phyloP scores from a whole-genome alignment of 2,113 vertebrate species.

The Stictonetta naevosa region DNA sequence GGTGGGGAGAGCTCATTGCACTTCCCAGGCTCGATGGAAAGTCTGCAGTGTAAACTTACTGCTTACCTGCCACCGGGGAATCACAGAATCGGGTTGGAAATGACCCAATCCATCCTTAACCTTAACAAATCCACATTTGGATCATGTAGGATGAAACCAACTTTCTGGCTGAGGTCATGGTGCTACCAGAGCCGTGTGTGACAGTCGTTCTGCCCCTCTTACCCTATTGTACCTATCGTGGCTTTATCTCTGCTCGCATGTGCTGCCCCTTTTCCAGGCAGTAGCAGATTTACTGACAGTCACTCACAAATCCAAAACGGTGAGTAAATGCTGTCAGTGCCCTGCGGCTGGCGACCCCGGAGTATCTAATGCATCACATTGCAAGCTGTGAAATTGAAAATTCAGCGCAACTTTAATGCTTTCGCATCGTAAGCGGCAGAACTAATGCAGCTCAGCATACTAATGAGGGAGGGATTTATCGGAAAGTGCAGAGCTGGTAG shows the following conservation, averaged over 20 bases:
- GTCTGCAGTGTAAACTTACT: background rate
- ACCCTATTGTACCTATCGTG: background rate
- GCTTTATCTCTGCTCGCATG: background rate
- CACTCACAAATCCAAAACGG: background rate
- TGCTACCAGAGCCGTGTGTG: background rate
- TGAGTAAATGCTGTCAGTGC: background rate
- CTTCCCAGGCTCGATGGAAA: background rate
- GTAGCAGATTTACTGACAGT: background rate
- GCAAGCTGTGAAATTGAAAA: slow-evolving; percentile 7
- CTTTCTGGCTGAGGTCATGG: background rate
- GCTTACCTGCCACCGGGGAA: background rate
- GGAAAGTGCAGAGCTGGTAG: background rate
- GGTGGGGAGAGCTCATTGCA: background rate
- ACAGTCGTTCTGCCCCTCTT: rapidly evolving
- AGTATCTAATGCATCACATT: background rate
- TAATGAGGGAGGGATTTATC: background rate
- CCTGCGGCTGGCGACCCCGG: background rate
- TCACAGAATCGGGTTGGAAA: too few species aligned
- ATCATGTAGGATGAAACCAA: background rate
- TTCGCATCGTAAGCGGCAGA: background rate
- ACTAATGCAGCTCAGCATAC: slow-evolving; percentile 17
- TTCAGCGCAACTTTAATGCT: background rate
- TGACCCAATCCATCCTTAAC: too few species aligned
- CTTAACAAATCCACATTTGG: background rate
- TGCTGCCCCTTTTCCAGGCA: background rate